Evolutionary conservation across 2,797 vertebrate genomes (phyloP), one percentile per base, ranked within the genome.

Genomic region (Chaenodraco wilsoni): DNA sequence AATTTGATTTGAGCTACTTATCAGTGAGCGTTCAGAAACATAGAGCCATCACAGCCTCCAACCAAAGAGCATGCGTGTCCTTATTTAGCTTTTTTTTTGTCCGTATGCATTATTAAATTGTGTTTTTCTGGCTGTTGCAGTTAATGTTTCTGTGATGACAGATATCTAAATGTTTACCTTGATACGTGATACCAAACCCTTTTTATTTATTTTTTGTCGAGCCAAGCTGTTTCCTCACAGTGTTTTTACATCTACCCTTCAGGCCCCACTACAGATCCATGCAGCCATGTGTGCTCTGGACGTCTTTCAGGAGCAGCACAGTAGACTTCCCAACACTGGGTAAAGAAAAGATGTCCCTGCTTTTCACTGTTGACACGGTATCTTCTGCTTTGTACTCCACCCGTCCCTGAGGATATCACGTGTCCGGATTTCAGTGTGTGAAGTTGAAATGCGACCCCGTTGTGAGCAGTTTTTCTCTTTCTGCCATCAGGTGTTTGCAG

Each of bases 241-340:
- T 58, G 21, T 27, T 85, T 62, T 52, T 49, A 3, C 41, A 71
- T 81, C 43, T 50, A n/a, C 64, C 84, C 76, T 83, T 86, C 90
- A 99, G 98, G 95, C 95, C 65, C 95, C 97, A 6, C 85, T 98
- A 68, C 96, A 97, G 90, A 96, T 96, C 84, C 98, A 99, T 2
- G 77, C 94, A 46, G 96, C 96, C 65, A 96, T 99, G 96, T 90
- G 97, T 84, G 97, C 97, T 27, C 91, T 99, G 89, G 95, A 98
- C 81, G 86, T 87, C 70, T 99, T 99, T 78, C 96, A 96, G 87
- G 96, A 98, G 88, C 96, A 90, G 70, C 94, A 97, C 65, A 88
- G 83, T 84, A 95, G 96, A 16, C 83, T 96, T 65, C 98, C 98
- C 1, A 96, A 94, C 80, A 93, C 92, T 48, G 95, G 97, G 98